Evolutionary conservation across 1,140 invertebrate species (phyloP), one percentile per base, ranked within the genome.

Genomic region (Drosophila kanapiae): DNA sequence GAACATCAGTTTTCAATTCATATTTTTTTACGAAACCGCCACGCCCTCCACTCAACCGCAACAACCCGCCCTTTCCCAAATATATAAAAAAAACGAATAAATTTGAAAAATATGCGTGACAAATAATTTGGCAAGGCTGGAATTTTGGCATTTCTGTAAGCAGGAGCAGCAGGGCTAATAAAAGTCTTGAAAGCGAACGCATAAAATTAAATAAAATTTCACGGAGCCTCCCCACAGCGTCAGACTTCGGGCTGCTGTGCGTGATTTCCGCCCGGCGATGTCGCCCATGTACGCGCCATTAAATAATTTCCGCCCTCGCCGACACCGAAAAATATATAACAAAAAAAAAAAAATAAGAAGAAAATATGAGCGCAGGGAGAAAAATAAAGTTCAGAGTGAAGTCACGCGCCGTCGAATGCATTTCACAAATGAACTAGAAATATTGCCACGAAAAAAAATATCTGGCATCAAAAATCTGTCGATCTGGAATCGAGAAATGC

Each of bases 281-380:
- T 81, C 65, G 64, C 63, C 70, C 82, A 90, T 90, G 85, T 90
- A 85, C 85, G 85, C 81, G 78, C 82, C 85, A 90, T 90, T 90
- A 90, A 90, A 90, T 90, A 90, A 90, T 90, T 90, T 90, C 85
- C 85, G 85, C 82, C 78, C 85, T 71, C 67, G 79, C 68, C 65
- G 47, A 60, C 67, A 38, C 33, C 37, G 23, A 53, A 63, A 42
- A 51, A 35, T n/a, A 29, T 37, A 45, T 43, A 16, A 62, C 16
- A 56, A 23, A 16, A 33, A 62, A 48, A 33, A 38, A 42, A 33
- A 72, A 43, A 58, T 8, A 11, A 27, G 48, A 38, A 49, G 16
- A 48, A 40, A 64, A 45, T 45, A 40, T 23, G 33, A 35, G 2
- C 2, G 35, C 14, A 47, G 45, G 45, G 42, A 11, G 35, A 27